Base-by-base conservation (phyloP, 1,140 invertebrate genomes). In the Drosophila biarmipes region DNA sequence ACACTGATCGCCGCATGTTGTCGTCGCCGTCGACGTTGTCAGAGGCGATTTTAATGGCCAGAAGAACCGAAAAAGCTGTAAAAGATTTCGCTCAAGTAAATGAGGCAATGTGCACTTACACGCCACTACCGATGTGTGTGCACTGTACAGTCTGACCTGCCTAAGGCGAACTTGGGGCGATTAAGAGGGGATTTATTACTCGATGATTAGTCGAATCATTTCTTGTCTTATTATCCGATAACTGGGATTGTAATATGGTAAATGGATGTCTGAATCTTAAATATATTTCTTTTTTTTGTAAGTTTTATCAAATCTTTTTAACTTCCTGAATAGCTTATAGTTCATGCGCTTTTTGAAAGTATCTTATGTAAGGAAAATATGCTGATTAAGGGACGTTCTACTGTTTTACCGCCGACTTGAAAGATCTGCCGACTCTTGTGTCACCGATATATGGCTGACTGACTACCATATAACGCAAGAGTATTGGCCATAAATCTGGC, bases 61-160 rank as follows among this genome's bases (percentile, higher is more conserved):
- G 24, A 54, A 71, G 48, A 46, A 49, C 63, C 72, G 42, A 81
- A 77, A 85, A 86, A 77, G 78, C 78, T 80, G 81, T 85, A 85
- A 86, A 85, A 77, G 67, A 64, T 71, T 84, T 86, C 52, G 80
- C 73, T 64, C 67, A 66, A 52, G 57, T 73, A 81, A 85, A 81
- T 86, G 80, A 86, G 76, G 54, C 56, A 78, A 62, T 54, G 29
- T 67, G 61, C 66, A 52, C 59, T 64, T 68, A 53, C 59, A 63
- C 35, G 7, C 11, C 17, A 42, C 14, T n/a, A 27, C 57, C 12
- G 6, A n/a, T 31, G 10, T 56, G 45, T 38, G n/a, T 11, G 53
- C 24, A 31, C 29, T 19, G 42, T 46, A 52, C 21, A 24, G 34
- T 29, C 8, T 8, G 46, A 0, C 21, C 1, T 31, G 14, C n/a